These are phyloP conservation scores for Pilophorus perplexus DNA, from an alignment of 2,888 invertebrate genomes.

Conservation along the genomic window DNA sequence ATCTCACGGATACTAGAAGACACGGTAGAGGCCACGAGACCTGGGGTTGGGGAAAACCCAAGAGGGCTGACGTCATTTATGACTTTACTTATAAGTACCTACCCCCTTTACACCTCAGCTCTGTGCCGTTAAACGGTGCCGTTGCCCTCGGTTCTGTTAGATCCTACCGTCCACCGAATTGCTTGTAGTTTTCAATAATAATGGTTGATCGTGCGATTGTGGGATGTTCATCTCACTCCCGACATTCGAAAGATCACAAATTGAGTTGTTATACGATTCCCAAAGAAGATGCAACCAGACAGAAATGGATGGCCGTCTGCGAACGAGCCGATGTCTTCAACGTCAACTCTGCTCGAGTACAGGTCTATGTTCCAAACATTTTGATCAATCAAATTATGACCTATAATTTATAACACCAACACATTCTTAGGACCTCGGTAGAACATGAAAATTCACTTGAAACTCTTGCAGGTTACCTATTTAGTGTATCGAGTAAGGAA, in stretches of 20 bases:
- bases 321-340: neutral
- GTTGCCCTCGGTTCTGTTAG: neutral
- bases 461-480: too few relatives aligned
- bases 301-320: neutral
- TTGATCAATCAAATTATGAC: neutral
- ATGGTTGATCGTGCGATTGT: neutral
- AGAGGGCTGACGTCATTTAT: neutral
- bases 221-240: neutral
- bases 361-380: too few relatives aligned
- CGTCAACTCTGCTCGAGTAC: conserved; percentile 9
- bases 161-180: neutral
- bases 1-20: too few relatives aligned
- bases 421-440: too few relatives aligned
- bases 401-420: too few relatives aligned
- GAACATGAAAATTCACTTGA: too few relatives aligned
- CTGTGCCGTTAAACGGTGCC: neutral
- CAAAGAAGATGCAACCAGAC: neutral
- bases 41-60: neutral
- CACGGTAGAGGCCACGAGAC: neutral
- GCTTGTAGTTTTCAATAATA: neutral
- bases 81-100: too few relatives aligned
- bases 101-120: neutral
- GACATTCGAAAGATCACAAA: neutral
- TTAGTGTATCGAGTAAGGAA: too few relatives aligned
- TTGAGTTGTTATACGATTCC: neutral